Evolutionary conservation across 2,797 vertebrate genomes (phyloP).

Genomic region (Mionectes olivaceus): DNA sequence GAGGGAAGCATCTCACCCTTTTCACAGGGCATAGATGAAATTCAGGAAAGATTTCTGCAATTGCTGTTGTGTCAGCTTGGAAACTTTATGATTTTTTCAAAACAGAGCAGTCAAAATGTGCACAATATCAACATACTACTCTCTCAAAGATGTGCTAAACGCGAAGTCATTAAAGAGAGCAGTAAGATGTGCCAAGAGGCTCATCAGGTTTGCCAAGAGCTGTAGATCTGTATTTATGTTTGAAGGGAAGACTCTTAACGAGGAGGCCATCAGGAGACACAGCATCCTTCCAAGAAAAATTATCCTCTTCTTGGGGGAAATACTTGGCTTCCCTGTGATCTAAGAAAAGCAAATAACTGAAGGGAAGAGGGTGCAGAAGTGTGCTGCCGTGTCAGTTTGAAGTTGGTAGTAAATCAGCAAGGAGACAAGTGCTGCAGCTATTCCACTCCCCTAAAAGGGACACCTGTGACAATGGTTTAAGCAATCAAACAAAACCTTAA

Average conservation of each 20-base stretch:
- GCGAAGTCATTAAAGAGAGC: not conserved
- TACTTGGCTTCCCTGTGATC: not conserved
- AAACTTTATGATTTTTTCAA: not conserved
- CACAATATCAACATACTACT: not conserved
- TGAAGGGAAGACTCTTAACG: not conserved
- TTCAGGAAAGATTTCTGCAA: not conserved
- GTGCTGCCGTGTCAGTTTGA: not conserved
- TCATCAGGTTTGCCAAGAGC: not conserved
- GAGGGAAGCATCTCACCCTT: accelerated
- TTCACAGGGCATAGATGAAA: not conserved
- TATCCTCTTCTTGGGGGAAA: not conserved
- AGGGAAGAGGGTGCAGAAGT: not conserved
- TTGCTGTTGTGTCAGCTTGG: not conserved
- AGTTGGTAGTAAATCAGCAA: not conserved
- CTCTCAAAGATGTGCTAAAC: not conserved
- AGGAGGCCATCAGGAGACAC: not conserved
- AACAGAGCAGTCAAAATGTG: not conserved
- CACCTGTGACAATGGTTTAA: not conserved
- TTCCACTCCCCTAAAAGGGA: not conserved
- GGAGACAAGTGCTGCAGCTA: not conserved
- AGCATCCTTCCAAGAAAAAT: not conserved
- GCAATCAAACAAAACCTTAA: not conserved
- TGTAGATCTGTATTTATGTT: not conserved
- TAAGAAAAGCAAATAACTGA: not conserved
- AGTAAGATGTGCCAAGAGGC: not conserved